Evolutionary conservation across 2,113 vertebrate genomes (phyloP), one percentile per base, ranked within the genome.

Genomic region (Merops nubicus): DNA sequence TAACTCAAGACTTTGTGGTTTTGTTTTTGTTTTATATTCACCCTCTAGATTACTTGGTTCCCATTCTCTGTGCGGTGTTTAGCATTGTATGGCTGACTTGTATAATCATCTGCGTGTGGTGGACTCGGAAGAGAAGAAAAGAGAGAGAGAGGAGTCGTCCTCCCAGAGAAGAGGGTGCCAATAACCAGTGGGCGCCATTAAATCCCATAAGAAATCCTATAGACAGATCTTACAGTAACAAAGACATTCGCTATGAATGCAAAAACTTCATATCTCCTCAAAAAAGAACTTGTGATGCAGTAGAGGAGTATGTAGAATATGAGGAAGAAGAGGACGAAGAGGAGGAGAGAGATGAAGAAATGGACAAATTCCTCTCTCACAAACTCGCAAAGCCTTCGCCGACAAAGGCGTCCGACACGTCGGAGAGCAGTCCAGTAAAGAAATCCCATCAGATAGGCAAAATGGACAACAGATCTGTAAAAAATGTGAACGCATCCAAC

Each of bases 101-200:
- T 53, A 98, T 99, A 65, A 98, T 98, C 29, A 96, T 99, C 57
- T 99, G 99, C 4, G 97, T 99, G 22, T 99, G 99, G 98, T 99
- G 99, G 99, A 99, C 98, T 13, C 98, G 99, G 65, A 99, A 99
- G 91, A 98, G 99, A 87, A 99, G 99, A 98, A 99, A 99, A 99
- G 98, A 98, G 89, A 97, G 99, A 38, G 98, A 99, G 96, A 97
- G 99, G 96, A 97, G 87, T 67, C 97, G 70, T 92, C 97, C 98
- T 33, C 95, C 98, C 2, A 98, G 98, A 77, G 99, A 99, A 64
- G 98, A 98, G 42, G 98, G 98, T 53, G 94, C 98, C 93, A 99
- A 99, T 98, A 99, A 99, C 98, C 99, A 99, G 95, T 98, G 99
- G 98, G 99, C 98, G 5, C 98, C 98, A 22, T 98, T 99, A 69